Conservation (phyloP, 2,888 invertebrate genomes). For the Conops quadrifasciatus region DNA sequence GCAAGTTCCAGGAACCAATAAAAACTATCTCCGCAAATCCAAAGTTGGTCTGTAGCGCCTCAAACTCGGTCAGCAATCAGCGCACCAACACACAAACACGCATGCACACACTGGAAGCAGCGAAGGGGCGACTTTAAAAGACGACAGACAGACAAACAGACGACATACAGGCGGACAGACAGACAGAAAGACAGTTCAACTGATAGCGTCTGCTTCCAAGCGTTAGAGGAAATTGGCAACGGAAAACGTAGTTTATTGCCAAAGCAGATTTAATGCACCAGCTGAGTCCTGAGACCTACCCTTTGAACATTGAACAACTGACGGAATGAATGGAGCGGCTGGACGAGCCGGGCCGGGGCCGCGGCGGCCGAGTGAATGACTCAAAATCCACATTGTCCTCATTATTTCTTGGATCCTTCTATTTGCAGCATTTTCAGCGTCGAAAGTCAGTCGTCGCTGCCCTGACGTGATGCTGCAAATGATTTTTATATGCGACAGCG, state of each 20-base stretch:
- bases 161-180: neutral
- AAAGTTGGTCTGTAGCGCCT: neutral
- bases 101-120: too few relatives aligned
- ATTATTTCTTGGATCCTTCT: neutral
- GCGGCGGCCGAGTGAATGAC: neutral
- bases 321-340: neutral
- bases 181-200: neutral
- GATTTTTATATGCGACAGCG: neutral
- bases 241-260: slow-evolving; percentile 28
- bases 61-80: neutral
- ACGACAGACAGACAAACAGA: neutral
- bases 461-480: neutral
- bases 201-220: neutral
- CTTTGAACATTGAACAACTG: slow-evolving; percentile 2
- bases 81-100: neutral
- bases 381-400: neutral
- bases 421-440: neutral
- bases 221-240: slow-evolving; percentile 26
- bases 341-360: neutral
- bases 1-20: slow-evolving; percentile 4
- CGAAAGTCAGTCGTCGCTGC: neutral
- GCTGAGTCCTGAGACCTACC: too few relatives aligned
- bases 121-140: neutral
- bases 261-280: slow-evolving; percentile 18
- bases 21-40: neutral